Base-by-base conservation (phyloP, 2,113 vertebrate species). In the Acanthisitta chloris region DNA sequence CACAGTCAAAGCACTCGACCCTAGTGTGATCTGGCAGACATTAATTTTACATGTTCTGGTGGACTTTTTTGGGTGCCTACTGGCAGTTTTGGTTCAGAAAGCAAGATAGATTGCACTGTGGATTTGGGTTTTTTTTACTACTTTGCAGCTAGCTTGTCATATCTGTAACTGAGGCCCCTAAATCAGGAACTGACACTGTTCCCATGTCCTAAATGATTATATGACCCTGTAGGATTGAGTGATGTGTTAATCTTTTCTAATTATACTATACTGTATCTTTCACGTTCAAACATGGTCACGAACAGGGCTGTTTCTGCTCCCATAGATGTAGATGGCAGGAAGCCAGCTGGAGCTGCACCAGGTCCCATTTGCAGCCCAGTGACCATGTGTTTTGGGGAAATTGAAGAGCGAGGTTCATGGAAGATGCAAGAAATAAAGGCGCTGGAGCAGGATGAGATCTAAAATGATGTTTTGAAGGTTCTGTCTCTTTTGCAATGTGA, bases 331-430 rank as follows among this genome's bases (percentile, higher is more conserved):
- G 67, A 24, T 93, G 90, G 90, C 82, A 93, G 51, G 25, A n/a
- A 23, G 87, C 92, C 90, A 96, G 76, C 90, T 94, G 85, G 82
- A 96, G 55, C 71, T 59, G 67, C 28, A 90, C 69, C 93, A 95
- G 69, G 28, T 80, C 51, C 71, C 76, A 34, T 59, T 78, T 90
- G 79, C 48, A 92, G 71, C 43, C 51, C 79, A 52, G 33, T 77
- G 64, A 71, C 55, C 55, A 10, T 10, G 40, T 64, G 72, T 86
- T 29, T 83, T 43, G 43, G 64, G 40, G 36, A 95, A 93, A 88
- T 1, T 40, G 23, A 43, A 72, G 38, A 88, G 13, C 67, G 83
- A 57, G 17, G 36, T 58, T 86, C 52, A 23, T 42, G 28, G 67
- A 88, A 88, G 55, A 59, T 1, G 4, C 19, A 71, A 74, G 55